phyloP scores from a whole-genome alignment of 1,140 invertebrate genomes.

The Drosophila athabasca region DNA sequence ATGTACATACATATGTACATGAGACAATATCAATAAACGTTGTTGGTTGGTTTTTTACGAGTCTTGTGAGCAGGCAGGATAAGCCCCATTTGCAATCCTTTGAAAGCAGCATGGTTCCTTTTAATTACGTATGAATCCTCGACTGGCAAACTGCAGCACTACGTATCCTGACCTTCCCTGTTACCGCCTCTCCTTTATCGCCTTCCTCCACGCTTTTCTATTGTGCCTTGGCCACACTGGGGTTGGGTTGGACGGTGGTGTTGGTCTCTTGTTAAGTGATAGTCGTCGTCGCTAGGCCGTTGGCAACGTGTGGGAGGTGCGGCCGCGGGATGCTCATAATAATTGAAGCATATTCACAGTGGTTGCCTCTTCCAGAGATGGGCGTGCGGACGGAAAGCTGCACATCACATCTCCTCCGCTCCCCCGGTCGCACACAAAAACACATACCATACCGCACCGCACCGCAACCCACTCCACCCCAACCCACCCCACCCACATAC shows the following conservation, averaged over 20 bases:
- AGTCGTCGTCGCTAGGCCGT: slow-evolving; percentile 33
- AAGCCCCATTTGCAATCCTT: slow-evolving; percentile 5
- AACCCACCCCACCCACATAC: slow-evolving; percentile 4
- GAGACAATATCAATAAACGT: too few relatives aligned
- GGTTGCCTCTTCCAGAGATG: slow-evolving; percentile 26
- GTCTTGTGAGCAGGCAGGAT: not conserved
- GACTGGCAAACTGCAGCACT: slow-evolving; percentile 20
- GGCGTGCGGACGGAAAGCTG: slow-evolving; percentile 15
- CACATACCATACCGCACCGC: slow-evolving; percentile 20
- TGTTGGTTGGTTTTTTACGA: too few relatives aligned
- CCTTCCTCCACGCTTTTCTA: not conserved
- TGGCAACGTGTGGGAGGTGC: slow-evolving; percentile 27
- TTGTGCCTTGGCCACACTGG: slow-evolving; percentile 10
- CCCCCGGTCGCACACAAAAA: too few relatives aligned
- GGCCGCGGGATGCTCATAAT: slow-evolving; percentile 57
- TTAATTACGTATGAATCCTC: slow-evolving; percentile 60
- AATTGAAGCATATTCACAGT: slow-evolving; percentile 74
- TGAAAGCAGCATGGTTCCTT: slow-evolving; percentile 56
- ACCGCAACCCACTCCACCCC: too few relatives aligned
- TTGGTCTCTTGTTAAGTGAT: slow-evolving; percentile 48
- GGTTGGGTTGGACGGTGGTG: slow-evolving; percentile 14
- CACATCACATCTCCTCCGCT: too few relatives aligned
- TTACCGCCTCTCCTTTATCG: slow-evolving; percentile 2
- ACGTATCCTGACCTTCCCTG: slow-evolving; percentile 21
- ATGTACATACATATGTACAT: too few relatives aligned